phyloP scores from a whole-genome alignment of 2,888 invertebrate species.

The Scaptomyza parva region DNA sequence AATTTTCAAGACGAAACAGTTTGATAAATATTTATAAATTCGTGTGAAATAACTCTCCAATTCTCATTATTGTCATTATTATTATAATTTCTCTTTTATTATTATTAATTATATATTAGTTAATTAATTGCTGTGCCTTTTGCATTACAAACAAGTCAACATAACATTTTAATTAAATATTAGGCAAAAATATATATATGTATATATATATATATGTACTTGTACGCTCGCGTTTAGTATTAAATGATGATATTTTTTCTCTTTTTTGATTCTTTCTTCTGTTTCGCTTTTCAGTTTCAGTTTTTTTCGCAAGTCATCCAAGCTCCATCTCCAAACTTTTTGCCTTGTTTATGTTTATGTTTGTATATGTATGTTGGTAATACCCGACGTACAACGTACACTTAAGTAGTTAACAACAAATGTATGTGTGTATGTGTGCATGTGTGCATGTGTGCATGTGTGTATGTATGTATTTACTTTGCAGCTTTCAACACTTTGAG shows the following conservation, averaged over 20 bases:
- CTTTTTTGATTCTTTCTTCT: constrained; percentile 7
- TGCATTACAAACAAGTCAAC: constrained; percentile 84
- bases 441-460: neutral
- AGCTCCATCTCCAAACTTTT: too few species aligned
- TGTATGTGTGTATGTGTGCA: neutral
- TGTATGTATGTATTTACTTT: neutral
- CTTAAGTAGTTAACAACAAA: constrained; percentile 55
- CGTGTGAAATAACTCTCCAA: neutral
- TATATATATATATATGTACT: constrained; percentile 24
- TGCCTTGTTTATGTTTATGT: neutral
- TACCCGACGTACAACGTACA: constrained; percentile 23
- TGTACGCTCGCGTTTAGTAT: constrained; percentile 30
- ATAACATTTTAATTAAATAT: constrained; percentile 77
- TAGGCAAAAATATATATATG: constrained; percentile 50
- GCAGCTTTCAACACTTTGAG: constrained; percentile 75
- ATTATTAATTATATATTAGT: constrained; percentile 8
- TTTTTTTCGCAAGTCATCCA: too few species aligned
- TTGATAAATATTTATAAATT: neutral
- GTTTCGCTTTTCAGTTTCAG: constrained; percentile 22
- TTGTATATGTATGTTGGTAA: neutral
- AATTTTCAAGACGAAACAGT: neutral
- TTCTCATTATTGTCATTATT: too few species aligned
- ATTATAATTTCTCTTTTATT: neutral
- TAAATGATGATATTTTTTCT: neutral
- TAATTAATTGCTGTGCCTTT: constrained; percentile 61